These are phyloP conservation scores for Mythimna pallens DNA, from an alignment of 2,888 invertebrate genomes.

Conservation along the genomic window DNA sequence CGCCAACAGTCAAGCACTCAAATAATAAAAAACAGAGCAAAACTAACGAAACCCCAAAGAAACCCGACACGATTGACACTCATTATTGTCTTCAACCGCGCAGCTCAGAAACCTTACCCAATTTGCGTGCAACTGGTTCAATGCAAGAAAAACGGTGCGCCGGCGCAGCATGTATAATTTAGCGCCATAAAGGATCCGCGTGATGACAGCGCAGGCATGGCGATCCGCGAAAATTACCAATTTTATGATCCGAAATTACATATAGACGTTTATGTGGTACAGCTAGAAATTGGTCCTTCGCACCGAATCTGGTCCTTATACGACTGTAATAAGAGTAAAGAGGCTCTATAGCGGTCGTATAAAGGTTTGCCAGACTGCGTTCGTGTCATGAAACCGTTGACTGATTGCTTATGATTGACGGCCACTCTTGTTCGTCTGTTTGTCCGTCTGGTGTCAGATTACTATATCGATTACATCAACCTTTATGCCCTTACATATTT, in stretches of 20 bases:
- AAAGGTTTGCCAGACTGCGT: constrained; percentile 27
- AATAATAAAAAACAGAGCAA: constrained; percentile 51
- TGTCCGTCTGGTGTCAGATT: constrained; percentile 65
- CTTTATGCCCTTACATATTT: constrained; percentile 59
- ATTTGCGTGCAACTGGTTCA: constrained; percentile 65
- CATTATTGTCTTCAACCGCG: constrained; percentile 54
- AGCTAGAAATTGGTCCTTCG: constrained; percentile 3
- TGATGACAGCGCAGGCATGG: constrained; percentile 80
- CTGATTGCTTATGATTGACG: constrained; percentile 71
- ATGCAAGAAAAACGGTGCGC: constrained; percentile 71
- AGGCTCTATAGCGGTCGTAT: background rate
- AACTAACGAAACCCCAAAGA: constrained; percentile 32
- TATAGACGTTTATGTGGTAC: constrained; percentile 44
- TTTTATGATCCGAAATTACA: constrained; percentile 79
- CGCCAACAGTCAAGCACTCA: constrained; percentile 24
- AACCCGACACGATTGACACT: constrained; percentile 56
- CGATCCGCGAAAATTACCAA: constrained; percentile 72
- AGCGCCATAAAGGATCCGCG: constrained; percentile 74
- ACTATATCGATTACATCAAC: constrained; percentile 61
- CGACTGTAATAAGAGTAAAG: constrained; percentile 19
- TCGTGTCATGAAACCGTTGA: constrained; percentile 67
- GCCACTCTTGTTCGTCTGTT: constrained; percentile 67
- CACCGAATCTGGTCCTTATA: constrained; percentile 52
- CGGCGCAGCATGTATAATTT: constrained; percentile 76
- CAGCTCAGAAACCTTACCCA: constrained; percentile 54